Conservation (phyloP, 2,113 vertebrate genomes). For the Tragelaphus buxtoni region DNA sequence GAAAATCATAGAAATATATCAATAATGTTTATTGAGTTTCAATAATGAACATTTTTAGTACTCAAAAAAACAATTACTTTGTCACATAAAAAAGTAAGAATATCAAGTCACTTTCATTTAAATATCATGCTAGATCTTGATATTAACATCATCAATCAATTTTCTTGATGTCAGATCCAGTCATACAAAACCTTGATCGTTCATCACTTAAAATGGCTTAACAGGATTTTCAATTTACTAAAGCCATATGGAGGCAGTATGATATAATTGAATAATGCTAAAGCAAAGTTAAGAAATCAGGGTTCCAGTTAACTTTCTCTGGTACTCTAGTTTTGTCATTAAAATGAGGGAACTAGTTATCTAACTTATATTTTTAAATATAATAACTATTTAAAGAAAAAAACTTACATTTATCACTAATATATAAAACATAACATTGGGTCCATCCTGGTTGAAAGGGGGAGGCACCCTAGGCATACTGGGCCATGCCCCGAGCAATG, state of each 20-base stretch:
- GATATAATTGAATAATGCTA: not conserved
- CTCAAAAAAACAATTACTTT: not conserved
- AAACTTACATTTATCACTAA: not conserved
- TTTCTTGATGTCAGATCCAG: not conserved
- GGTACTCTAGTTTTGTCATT: not conserved
- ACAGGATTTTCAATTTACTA: not conserved
- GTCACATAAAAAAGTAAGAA: not conserved
- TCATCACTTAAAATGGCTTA: not conserved
- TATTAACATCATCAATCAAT: not conserved
- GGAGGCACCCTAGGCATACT: not conserved
- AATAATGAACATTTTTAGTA: not conserved
- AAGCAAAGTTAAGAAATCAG: not conserved
- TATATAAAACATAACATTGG: not conserved
- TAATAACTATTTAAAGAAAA: not conserved
- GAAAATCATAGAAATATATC: constrained; percentile 15
- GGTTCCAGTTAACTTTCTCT: not conserved
- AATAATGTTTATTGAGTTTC: not conserved
- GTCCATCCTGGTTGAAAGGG: not conserved
- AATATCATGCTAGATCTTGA: not conserved
- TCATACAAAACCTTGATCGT: not conserved
- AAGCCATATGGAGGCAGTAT: constrained; percentile 30
- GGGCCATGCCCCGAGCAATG: fast-evolving
- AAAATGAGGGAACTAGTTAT: not conserved
- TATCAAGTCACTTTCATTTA: not conserved
- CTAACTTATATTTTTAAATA: not conserved